Evolutionary conservation across 2,797 vertebrate genomes (phyloP), one percentile per base, ranked within the genome.

Genomic region (Bradypodion ventrale): DNA sequence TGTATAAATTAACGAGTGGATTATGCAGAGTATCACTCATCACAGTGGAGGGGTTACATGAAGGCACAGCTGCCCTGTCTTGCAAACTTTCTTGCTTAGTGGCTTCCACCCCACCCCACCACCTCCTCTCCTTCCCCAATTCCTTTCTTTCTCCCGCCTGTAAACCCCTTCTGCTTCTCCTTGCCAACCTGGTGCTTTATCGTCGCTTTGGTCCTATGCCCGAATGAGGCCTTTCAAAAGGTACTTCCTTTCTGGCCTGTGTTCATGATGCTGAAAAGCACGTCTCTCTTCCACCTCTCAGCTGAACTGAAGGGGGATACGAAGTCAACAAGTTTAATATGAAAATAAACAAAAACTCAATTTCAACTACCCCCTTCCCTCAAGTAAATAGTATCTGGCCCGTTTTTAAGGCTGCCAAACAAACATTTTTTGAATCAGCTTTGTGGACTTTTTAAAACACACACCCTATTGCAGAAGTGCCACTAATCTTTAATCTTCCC

Each of bases 301-400:
- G 91, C 62, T 6, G 62, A 87, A 82, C 91, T 59, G 80, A 87
- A 93, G 35, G 90, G 76, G 90, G 91, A 92, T 87, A 87, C 93
- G 91, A 95, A 95, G 92, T 94, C 95, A 94, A 94, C 90, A 93
- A 94, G 90, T 77, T 40, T 78, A 94, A 94, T 81, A 92, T 74
- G 85, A 94, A 95, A 96, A 95, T 94, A 95, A 96, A 95, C 93
- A 95, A 92, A 92, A 91, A 78, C 75, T 82, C 85, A 85, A 87
- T 87, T 94, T 95, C 87, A 93, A 93, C 92, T 92, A 92, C 92
- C 78, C 84, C 73, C 87, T 94, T 87, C 92, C 89, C 84, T 94
- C 78, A 35, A 60, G 92, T 94, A 95, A 93, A 93, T 87, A 93
- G 87, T 84, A 92, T 82, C 89, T 93, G 93, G 91, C 86, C 79